Evolutionary conservation across 2,797 vertebrate species (phyloP), one percentile per base, ranked within the genome.

Genomic region (Peromyscus aztecus): DNA sequence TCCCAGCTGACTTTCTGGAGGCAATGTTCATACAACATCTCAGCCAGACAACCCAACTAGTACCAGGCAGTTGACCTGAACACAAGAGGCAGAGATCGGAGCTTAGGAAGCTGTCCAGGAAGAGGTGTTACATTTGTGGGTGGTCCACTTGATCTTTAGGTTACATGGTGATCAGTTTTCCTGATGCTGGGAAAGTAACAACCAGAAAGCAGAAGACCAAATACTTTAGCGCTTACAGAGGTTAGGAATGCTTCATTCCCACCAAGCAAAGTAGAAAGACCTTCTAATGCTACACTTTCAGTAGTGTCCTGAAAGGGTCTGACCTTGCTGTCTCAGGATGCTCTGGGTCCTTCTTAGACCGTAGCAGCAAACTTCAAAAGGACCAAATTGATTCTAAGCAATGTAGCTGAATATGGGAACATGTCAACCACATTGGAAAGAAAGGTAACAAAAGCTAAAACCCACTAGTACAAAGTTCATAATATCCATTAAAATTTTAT

Each of bases 401-500:
- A 82, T 13, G 0, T 94, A 65, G 90, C 27, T 49, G 52, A 52
- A 52, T 80, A 40, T 7, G 57, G 65, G 81, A 77, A n/a, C 19
- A 75, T 82, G 11, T 49, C 49, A 94, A 34, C 49, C 71, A 52
- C 57, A 82, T 43, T 93, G 80, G 78, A 92, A 95, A 91, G 67
- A 91, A 90, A 49, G 73, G 4, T 40, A 94, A 17, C 73, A 91
- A 76, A 95, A 89, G 61, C 23, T 91, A 75, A 81, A 94, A 92
- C 19, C 16, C 14, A 76, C 46, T 77, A 77, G 52, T 65, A 23
- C 40, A 97, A 91, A 95, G 71, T 63, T 82, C 24, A 67, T 13
- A 82, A 81, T 92, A 84, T 78, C 27, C 89, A 57, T 89, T 91
- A 94, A 94, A 94, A 95, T 87, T 59, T 73, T 78, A 90, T 23